Base-by-base conservation (phyloP, 2,113 vertebrate species). In the Eurystomus gularis region DNA sequence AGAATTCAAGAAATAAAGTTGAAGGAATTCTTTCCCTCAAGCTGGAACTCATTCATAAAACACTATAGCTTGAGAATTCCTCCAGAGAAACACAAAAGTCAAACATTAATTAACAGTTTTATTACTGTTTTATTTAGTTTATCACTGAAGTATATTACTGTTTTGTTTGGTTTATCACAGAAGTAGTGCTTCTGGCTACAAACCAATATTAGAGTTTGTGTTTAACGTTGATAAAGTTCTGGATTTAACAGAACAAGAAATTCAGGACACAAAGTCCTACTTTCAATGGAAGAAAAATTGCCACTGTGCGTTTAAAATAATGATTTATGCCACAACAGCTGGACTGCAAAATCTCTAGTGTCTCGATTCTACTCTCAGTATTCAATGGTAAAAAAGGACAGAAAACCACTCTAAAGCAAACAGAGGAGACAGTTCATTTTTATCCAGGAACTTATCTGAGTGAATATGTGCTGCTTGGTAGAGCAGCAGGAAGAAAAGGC, bases 291-390 rank as follows among this genome's bases (percentile, higher is more conserved):
- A 94, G 57, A 96, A 96, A 91, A 93, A 82, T 75, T 60, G 62
- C 72, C 37, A 33, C 55, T 78, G 33, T 73, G 37, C 14, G 64
- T 96, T 98, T 97, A 88, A 97, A 97, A 95, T 97, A 97, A 94
- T 97, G 96, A 96, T 97, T 96, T 96, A 94, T 96, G 48, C 24
- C 52, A 80, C 48, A 93, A 80, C 52, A 97, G 71, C 72, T 89
- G 88, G 75, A 90, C 80, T 88, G 71, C 68, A 96, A 88, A 90
- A 28, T 94, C 86, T 44, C 71, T 51, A 42, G 65, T 93, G 83
- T 26, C 73, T 96, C 77, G 55, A 51, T 86, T 95, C 97, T 97
- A 55, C 42, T 96, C 37, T 82, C 44, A 75, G 73, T 96, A 81
- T 97, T 96, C 70, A 58, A 13, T 90, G 75, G 57, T 76, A 44